phyloP scores from a whole-genome alignment of 2,888 invertebrate species.

The Allolobophora icterica region DNA sequence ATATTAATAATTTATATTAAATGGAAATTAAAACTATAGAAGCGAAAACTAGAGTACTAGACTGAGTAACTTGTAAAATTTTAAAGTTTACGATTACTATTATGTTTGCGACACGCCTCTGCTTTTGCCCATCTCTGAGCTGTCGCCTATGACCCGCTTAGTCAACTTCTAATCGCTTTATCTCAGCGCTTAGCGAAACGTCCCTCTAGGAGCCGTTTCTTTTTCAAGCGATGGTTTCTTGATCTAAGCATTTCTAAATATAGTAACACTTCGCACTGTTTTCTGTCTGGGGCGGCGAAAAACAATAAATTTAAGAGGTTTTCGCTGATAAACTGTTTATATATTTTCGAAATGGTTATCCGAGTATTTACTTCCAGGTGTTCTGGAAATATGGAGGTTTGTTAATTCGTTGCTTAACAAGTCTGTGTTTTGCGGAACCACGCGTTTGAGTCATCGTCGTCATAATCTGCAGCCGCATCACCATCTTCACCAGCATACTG shows the following conservation, averaged over 20 bases:
- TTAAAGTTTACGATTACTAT: no score
- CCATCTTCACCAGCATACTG: neutral
- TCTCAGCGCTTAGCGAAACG: no score
- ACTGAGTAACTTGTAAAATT: no score
- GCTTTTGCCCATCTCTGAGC: no score
- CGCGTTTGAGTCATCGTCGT: conserved; percentile 7
- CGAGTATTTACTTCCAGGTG: conserved; percentile 40
- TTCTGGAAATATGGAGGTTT: conserved; percentile 43
- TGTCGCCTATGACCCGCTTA: no score
- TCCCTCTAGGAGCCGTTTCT: no score
- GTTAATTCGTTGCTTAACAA: neutral
- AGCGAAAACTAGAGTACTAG: no score
- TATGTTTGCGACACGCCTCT: no score
- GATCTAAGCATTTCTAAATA: neutral
- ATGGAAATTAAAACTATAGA: no score
- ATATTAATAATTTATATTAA: no score
- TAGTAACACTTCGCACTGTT: neutral
- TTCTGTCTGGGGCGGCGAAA: neutral
- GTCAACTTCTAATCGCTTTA: no score
- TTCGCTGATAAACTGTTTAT: neutral
- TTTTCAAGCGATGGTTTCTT: neutral
- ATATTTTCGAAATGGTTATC: conserved; percentile 39
- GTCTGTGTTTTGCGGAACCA: neutral
- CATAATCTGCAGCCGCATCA: neutral
- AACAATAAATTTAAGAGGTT: neutral